These are phyloP conservation scores for Thamnaconus septentrionalis DNA, from an alignment of 2,113 vertebrate species.

Conservation along the genomic window DNA sequence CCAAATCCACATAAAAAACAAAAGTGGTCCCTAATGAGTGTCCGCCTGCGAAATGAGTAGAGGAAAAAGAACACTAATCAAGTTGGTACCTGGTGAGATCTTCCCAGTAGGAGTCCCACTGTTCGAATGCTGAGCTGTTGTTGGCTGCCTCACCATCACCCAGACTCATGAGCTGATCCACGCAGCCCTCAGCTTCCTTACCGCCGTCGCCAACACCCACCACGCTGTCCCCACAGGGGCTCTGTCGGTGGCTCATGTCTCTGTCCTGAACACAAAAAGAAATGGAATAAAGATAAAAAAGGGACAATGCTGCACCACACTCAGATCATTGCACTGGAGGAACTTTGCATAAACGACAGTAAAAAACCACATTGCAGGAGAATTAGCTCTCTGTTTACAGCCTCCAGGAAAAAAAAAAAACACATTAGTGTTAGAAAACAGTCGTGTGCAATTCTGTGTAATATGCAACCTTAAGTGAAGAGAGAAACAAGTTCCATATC, in stretches of 20 bases:
- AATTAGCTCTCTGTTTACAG: too few species aligned
- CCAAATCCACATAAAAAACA: too few species aligned
- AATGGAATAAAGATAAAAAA: background rate
- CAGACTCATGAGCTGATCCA: slow-evolving; percentile 87
- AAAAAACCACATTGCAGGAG: too few species aligned
- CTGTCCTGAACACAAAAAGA: slow-evolving; percentile 80
- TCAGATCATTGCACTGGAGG: too few species aligned
- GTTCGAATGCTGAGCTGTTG: slow-evolving; percentile 91
- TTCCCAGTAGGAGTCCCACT: slow-evolving; percentile 99
- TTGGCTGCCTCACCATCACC: slow-evolving; percentile 85
- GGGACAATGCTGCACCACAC: too few species aligned
- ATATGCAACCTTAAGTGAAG: too few species aligned
- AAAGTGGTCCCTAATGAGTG: too few species aligned
- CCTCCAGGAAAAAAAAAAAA: background rate
- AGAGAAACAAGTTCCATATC: background rate
- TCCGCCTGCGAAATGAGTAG: too few species aligned
- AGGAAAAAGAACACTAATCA: slow-evolving; percentile 15
- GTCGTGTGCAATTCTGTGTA: too few species aligned
- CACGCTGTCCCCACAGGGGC: slow-evolving; percentile 86
- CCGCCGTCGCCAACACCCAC: slow-evolving; percentile 88
- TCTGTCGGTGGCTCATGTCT: slow-evolving; percentile 93
- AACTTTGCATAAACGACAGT: too few species aligned
- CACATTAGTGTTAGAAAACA: background rate
- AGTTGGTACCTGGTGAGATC: slow-evolving; percentile 86
- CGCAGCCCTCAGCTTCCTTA: slow-evolving; percentile 86